Evolutionary conservation across 2,888 invertebrate genomes (phyloP).

Genomic region (Drosophila anceps): DNA sequence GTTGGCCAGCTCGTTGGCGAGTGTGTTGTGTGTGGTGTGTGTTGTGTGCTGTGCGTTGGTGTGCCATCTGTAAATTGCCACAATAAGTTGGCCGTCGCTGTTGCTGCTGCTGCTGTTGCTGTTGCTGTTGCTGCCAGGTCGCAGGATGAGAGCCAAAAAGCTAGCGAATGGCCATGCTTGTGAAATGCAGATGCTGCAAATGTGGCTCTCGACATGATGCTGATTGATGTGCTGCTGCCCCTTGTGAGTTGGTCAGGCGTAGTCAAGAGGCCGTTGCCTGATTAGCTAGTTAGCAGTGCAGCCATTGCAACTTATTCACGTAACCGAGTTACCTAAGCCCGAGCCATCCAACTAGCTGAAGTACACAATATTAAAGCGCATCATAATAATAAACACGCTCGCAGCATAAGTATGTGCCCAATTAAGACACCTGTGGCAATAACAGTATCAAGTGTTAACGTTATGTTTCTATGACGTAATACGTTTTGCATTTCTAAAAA

Average conservation of each 20-base stretch:
- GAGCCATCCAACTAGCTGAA: conserved; percentile 15
- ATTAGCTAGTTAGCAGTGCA: conserved; percentile 35
- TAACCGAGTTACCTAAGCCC: conserved; percentile 51
- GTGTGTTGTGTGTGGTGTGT: conserved; percentile 8
- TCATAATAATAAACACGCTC: conserved; percentile 6
- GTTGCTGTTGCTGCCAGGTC: conserved; percentile 35
- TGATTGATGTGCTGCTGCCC: conserved; percentile 43
- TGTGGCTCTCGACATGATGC: conserved; percentile 14
- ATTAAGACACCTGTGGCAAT: conserved; percentile 1
- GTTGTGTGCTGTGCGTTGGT: conserved; percentile 21
- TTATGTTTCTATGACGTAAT: background rate
- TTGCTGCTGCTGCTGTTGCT: conserved; percentile 30
- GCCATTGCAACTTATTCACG: conserved; percentile 45
- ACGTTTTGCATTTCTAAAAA: background rate
- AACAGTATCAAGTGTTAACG: conserved; percentile 7
- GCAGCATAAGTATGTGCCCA: background rate
- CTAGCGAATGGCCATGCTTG: conserved; percentile 16
- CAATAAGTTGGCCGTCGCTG: conserved; percentile 63
- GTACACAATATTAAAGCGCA: background rate
- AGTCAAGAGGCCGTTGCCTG: conserved; percentile 4
- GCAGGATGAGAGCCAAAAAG: conserved; percentile 40
- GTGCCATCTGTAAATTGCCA: conserved; percentile 63
- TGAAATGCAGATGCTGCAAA: conserved; percentile 22
- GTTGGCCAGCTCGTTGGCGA: conserved; percentile 59
- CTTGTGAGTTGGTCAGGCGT: conserved; percentile 25